Base-by-base conservation (phyloP, 2,113 vertebrate species). In the Gambusia holbrooki region DNA sequence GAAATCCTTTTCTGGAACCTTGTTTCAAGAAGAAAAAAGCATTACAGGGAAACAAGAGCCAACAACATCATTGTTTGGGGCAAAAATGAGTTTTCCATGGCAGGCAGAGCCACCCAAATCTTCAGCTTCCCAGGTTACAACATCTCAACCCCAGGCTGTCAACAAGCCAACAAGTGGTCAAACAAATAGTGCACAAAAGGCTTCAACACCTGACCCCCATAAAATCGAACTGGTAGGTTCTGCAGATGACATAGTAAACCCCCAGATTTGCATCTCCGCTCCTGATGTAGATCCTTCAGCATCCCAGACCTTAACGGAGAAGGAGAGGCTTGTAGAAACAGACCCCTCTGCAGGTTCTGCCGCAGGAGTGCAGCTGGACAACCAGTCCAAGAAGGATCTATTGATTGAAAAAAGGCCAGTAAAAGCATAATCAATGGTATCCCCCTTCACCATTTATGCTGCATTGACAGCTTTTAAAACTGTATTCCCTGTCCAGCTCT, bases 381-480 rank as follows among this genome's bases (percentile, higher is more conserved):
- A 91, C 84, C 84, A 87, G 82, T 92, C 64, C 77, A 86, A 78
- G 62, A 78, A 73, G 94, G 95, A 96, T 81, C 94, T 93, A 35
- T 93, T 93, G 91, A 94, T 88, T 93, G 74, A 90, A 83, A 97
- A 96, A 97, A 99, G 97, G 98, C 97, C 95, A 97, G 98, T 99
- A 93, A 83, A 90, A 89, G 94, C 96, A 96, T 97, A 93, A 97
- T 99, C 97, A 98, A 97, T 98, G 96, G 96, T 82, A 77, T 37
- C 86, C 85, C 65, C 72, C 74, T 27, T 71, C 61, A 89, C 94
- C 95, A 97, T 98, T 98, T 97, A 97, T 97, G 90, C 97, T 96
- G 95, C 94, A 89, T 5, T 91, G 29, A 84, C 62, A 69, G 76
- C 74, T 82, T 61, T 62, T 62, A 70, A 69, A 77, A 82, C 28